Percentiles rank a stretch among this genome's conserved stretches.
phyloP scores from a whole-genome alignment of 2,888 invertebrate species.

The Heliothis peltigera region DNA sequence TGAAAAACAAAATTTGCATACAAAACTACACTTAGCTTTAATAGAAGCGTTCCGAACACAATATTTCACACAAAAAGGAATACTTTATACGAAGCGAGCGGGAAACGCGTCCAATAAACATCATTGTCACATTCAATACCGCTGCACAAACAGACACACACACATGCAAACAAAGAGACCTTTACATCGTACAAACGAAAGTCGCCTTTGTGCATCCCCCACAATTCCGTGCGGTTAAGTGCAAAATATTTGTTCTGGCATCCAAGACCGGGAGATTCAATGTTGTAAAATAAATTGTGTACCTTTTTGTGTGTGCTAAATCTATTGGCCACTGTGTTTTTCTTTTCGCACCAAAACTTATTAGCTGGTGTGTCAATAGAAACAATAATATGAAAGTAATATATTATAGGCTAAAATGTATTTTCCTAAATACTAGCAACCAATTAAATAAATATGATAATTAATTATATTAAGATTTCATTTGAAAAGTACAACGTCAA shows the following conservation, averaged over 20 bases:
- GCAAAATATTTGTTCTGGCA: constrained; percentile 76
- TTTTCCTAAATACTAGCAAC: too few species aligned
- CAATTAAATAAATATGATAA: too few species aligned
- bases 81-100: constrained; percentile 39
- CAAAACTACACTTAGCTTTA: constrained; percentile 22
- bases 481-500: too few species aligned
- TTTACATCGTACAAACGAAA: constrained; percentile 53
- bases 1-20: background rate
- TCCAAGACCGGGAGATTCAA: constrained; percentile 62
- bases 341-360: constrained; percentile 29
- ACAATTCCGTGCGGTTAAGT: constrained; percentile 69
- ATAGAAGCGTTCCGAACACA: constrained; percentile 27
- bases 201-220: constrained; percentile 68
- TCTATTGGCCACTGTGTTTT: constrained; percentile 58
- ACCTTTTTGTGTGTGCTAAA: constrained; percentile 61
- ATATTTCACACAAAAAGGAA: constrained; percentile 28
- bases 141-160: constrained; percentile 56
- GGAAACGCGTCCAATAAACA: constrained; percentile 59
- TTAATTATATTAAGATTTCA: too few species aligned
- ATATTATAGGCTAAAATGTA: too few species aligned
- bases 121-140: constrained; percentile 63
- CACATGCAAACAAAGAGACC: constrained; percentile 41
- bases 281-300: constrained; percentile 68
- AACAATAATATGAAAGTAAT: too few species aligned
- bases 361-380: constrained; percentile 13